Percentiles rank a stretch among this genome's conserved stretches.
phyloP scores from a whole-genome alignment of 2,113 vertebrate genomes.

The Muntiacus reevesi region DNA sequence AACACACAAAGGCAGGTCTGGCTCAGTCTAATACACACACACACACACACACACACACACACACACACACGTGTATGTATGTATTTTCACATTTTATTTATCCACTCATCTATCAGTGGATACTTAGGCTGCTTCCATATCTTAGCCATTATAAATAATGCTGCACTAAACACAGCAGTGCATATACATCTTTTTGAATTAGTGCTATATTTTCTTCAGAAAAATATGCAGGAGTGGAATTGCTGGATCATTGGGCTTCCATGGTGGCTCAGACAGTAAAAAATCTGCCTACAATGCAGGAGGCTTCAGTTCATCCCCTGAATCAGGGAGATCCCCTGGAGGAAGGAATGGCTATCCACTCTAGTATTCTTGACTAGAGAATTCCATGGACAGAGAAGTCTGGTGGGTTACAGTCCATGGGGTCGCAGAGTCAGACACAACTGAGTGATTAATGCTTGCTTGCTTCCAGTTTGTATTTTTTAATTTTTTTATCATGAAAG shows the following conservation, averaged over 20 bases:
- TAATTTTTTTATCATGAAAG: not conserved
- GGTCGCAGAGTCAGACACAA: not conserved
- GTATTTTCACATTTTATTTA: not conserved
- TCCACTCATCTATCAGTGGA: not conserved
- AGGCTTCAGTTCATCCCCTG: not conserved
- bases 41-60: not conserved
- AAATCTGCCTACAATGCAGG: not conserved
- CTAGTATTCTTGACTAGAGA: not conserved
- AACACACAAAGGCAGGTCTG: not conserved
- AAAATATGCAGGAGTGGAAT: not conserved
- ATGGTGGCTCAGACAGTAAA: not conserved
- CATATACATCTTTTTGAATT: not conserved
- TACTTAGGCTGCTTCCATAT: not conserved
- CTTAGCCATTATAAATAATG: not conserved
- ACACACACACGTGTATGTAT: not conserved
- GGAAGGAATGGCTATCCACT: not conserved
- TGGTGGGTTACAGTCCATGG: not conserved
- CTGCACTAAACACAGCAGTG: not conserved
- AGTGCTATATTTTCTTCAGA: not conserved
- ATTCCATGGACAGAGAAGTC: not conserved
- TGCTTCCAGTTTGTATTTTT: not conserved
- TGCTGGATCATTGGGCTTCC: not conserved
- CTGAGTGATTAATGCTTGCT: not conserved
- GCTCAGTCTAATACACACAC: not conserved
- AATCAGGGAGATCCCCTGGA: not conserved